Percentiles rank a stretch among this genome's conserved stretches.
Conservation (phyloP, 2,113 vertebrate genomes). For the Prolemur simus region DNA sequence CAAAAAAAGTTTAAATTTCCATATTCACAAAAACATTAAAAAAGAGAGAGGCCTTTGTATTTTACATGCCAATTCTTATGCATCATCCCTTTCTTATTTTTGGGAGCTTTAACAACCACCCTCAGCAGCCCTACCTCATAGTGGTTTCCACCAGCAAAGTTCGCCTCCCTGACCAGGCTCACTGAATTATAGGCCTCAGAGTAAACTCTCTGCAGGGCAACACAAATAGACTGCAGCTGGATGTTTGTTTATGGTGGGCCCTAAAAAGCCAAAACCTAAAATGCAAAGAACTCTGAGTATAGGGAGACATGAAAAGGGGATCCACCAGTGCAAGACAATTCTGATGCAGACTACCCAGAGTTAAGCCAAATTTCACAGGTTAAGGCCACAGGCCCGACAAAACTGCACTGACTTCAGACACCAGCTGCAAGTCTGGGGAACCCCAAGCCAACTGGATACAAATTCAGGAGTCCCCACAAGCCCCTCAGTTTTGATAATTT, state of each 20-base stretch:
- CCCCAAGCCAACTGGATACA: neutral
- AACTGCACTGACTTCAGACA: neutral
- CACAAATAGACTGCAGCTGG: neutral
- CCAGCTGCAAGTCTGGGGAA: neutral
- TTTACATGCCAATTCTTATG: neutral
- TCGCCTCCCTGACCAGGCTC: neutral
- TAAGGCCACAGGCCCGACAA: neutral
- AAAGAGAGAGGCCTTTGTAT: neutral
- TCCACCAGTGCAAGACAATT: neutral
- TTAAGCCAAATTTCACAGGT: neutral
- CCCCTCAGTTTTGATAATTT: neutral
- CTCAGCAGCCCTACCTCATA: neutral
- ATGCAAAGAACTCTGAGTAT: neutral
- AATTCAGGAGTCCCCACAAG: neutral
- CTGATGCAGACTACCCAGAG: neutral
- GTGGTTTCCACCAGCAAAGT: neutral
- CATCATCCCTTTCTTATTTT: neutral
- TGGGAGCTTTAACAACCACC: neutral
- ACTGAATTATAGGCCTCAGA: constrained; percentile 41
- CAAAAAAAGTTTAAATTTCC: neutral
- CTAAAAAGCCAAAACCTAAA: neutral
- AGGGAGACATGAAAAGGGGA: neutral
- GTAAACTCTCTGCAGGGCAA: neutral
- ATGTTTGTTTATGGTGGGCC: neutral
- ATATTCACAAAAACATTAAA: neutral